A percentile compares a stretch with the other conserved stretches of the same genome.
Evolutionary conservation across 2,888 invertebrate species (phyloP).

Genomic region (Melanargia galathea): DNA sequence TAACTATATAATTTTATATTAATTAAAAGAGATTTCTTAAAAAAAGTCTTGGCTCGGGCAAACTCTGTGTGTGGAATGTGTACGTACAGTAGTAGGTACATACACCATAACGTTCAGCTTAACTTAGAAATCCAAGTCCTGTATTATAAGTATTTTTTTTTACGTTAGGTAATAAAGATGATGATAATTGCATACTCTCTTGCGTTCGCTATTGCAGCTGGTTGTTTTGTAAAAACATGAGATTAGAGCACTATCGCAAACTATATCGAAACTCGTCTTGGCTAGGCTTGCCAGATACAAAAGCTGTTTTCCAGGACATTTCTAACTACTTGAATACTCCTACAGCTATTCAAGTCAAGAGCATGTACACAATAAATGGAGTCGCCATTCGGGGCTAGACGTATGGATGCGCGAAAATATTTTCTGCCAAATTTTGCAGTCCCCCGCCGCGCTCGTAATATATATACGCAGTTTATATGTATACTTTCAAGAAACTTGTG

Average conservation of each 20-base stretch:
- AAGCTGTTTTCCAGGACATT: conserved; percentile 2
- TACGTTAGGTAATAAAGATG: conserved; percentile 16
- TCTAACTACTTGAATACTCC: background rate
- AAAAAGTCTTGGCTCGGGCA: no score
- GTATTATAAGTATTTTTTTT: conserved; percentile 13
- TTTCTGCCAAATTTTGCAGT: no score
- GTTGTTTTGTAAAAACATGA: conserved; percentile 35
- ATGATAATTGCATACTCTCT: conserved; percentile 16
- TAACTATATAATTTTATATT: no score
- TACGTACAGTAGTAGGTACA: background rate
- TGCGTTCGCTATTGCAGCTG: conserved; percentile 30
- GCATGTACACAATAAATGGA: no score
- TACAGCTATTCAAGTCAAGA: no score
- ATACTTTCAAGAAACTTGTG: no score
- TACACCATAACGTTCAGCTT: no score
- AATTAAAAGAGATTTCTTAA: no score
- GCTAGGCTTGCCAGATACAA: conserved; percentile 17
- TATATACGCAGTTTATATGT: no score
- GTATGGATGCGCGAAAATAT: no score
- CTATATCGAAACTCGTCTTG: conserved; percentile 37
- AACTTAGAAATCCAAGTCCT: background rate
- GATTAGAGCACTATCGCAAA: conserved; percentile 32
- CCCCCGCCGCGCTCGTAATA: no score
- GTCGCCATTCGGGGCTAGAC: no score
- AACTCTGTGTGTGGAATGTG: background rate